These are phyloP conservation scores for Papilio protenor DNA, from an alignment of 2,888 invertebrate species.

Conservation along the genomic window DNA sequence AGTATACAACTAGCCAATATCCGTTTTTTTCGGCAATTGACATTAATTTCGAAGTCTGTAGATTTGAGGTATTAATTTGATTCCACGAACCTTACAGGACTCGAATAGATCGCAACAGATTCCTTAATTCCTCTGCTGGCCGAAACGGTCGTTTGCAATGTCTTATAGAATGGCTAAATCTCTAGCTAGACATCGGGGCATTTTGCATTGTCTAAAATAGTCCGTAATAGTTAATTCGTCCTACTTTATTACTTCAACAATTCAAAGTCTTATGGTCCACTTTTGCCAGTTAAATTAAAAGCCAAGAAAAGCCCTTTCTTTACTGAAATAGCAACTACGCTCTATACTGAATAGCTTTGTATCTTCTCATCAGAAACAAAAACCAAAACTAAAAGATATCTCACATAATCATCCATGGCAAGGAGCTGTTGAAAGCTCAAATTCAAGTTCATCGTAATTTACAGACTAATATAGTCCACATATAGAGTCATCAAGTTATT, in stretches of 20 bases:
- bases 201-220: not conserved
- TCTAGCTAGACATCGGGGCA: not conserved
- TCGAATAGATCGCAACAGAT: not conserved
- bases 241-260: not conserved
- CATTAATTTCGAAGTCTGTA: not conserved
- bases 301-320: not conserved
- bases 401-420: not conserved
- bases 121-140: not conserved
- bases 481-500: conserved; percentile 53
- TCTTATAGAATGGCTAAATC: not conserved
- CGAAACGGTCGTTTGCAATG: not conserved
- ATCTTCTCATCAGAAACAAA: not conserved
- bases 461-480: too few species aligned
- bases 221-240: not conserved
- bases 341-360: not conserved
- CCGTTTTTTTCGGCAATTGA: not conserved
- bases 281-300: not conserved
- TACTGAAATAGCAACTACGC: not conserved
- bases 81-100: not conserved
- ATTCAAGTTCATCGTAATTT: conserved; percentile 8
- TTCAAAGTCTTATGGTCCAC: not conserved
- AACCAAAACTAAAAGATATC: not conserved
- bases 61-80: too few species aligned
- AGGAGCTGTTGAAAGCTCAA: not conserved
- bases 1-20: not conserved